Conservation (phyloP, 2,113 vertebrate genomes). For the Turnix velox region DNA sequence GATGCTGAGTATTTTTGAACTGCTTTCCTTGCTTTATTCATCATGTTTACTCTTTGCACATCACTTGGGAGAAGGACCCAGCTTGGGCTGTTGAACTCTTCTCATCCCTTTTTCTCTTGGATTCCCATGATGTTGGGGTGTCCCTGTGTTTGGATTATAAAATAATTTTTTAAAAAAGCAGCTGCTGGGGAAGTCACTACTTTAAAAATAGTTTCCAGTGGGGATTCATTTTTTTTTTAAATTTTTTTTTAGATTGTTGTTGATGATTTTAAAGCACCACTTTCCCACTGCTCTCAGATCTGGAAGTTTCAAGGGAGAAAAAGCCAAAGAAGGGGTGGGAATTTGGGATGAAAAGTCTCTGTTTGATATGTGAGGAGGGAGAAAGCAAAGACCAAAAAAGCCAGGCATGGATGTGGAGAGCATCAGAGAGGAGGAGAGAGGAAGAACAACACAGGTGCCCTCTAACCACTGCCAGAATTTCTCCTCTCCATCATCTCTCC, state of each 20-base stretch:
- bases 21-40: neutral
- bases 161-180: no score
- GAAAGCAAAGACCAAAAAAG: neutral
- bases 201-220: neutral
- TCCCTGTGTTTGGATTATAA: neutral
- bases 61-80: neutral
- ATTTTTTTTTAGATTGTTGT: neutral
- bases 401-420: neutral
- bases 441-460: neutral
- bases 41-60: neutral
- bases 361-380: neutral
- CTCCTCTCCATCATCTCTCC: neutral
- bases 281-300: neutral
- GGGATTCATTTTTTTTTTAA: neutral
- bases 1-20: neutral
- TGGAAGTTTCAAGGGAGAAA: neutral
- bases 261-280: neutral
- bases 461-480: neutral
- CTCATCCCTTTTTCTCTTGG: neutral
- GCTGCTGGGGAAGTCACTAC: neutral
- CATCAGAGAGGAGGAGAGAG: neutral
- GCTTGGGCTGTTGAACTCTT: neutral
- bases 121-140: neutral
- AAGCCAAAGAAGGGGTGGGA: neutral
- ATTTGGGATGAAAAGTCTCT: neutral